These are phyloP conservation scores for Apogon hyalosoma DNA, from an alignment of 2,797 vertebrate genomes.

Conservation along the genomic window DNA sequence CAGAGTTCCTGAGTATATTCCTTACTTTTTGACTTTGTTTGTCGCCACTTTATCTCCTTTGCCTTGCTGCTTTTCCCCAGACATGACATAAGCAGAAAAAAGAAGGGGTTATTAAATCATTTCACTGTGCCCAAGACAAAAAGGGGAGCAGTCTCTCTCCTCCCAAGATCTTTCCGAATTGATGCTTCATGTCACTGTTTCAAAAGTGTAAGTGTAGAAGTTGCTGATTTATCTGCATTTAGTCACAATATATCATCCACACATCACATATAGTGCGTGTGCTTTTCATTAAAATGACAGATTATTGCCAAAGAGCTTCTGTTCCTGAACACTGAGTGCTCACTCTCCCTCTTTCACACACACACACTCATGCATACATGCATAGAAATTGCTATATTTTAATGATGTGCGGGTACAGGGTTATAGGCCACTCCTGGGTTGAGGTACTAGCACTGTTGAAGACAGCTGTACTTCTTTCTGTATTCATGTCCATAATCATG, in stretches of 20 bases:
- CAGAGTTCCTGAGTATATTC: conserved; percentile 48
- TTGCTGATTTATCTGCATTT: conserved; percentile 82
- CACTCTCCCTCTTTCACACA: conserved; percentile 29
- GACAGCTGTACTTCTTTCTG: conserved; percentile 54
- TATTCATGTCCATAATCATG: conserved; percentile 58
- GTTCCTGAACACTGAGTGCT: conserved; percentile 45
- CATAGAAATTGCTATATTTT: conserved; percentile 47
- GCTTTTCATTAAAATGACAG: conserved; percentile 83
- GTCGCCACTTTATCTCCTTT: conserved; percentile 44
- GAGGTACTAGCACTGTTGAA: conserved; percentile 12
- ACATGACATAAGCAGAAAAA: conserved; percentile 78
- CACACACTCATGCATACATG: conserved; percentile 52
- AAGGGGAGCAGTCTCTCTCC: conserved; percentile 34
- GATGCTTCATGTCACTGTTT: conserved; percentile 77
- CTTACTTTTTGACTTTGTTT: conserved; percentile 69
- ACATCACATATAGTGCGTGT: conserved; percentile 64
- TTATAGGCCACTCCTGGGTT: conserved; percentile 30
- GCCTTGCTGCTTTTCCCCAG: conserved; percentile 45
- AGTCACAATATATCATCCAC: conserved; percentile 77
- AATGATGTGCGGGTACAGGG: conserved; percentile 33
- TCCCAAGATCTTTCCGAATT: conserved; percentile 71
- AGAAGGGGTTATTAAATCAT: conserved; percentile 78
- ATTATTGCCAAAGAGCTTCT: conserved; percentile 74
- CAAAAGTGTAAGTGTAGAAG: conserved; percentile 77
- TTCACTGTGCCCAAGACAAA: conserved; percentile 65